Conservation (phyloP, 2,888 invertebrate genomes). For the Linyphia triangularis region DNA sequence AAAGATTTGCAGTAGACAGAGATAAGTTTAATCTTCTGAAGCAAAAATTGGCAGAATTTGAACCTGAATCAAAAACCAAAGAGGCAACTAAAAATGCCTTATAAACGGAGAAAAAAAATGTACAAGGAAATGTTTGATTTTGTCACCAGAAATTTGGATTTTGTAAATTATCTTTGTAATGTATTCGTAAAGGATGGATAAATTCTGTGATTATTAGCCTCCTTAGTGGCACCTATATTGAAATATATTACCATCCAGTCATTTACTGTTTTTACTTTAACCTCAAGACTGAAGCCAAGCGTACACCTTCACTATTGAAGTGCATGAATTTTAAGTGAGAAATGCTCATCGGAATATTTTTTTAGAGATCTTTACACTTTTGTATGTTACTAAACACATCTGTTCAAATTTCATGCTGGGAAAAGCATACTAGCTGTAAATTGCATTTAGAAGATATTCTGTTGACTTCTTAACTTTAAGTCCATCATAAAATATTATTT, state of each 20-base stretch:
- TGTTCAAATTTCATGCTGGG: not conserved
- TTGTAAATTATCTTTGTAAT: not conserved
- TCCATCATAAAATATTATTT: not conserved
- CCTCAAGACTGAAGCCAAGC: constrained; percentile 15
- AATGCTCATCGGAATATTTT: constrained; percentile 25
- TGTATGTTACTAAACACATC: constrained; percentile 4
- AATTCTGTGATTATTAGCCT: constrained; percentile 53
- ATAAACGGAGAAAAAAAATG: constrained; percentile 4
- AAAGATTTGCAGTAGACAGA: constrained; percentile 53
- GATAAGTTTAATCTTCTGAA: constrained; percentile 57
- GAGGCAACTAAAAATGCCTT: constrained; percentile 18
- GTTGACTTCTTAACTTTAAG: not conserved
- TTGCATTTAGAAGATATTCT: not conserved
- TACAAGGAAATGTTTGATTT: not conserved
- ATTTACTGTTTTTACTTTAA: constrained; percentile 25
- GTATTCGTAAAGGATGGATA: constrained; percentile 4
- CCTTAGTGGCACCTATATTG: constrained; percentile 12
- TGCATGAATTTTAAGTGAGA: not conserved
- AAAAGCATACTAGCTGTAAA: not conserved
- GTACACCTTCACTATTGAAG: constrained; percentile 43
- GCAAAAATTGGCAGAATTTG: constrained; percentile 49
- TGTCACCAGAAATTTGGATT: constrained; percentile 27
- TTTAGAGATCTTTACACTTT: constrained; percentile 51
- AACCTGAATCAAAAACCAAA: constrained; percentile 9
- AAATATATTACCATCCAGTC: constrained; percentile 36